Base-by-base conservation (phyloP, 2,113 vertebrate species). In the Phrynocephalus versicolor region DNA sequence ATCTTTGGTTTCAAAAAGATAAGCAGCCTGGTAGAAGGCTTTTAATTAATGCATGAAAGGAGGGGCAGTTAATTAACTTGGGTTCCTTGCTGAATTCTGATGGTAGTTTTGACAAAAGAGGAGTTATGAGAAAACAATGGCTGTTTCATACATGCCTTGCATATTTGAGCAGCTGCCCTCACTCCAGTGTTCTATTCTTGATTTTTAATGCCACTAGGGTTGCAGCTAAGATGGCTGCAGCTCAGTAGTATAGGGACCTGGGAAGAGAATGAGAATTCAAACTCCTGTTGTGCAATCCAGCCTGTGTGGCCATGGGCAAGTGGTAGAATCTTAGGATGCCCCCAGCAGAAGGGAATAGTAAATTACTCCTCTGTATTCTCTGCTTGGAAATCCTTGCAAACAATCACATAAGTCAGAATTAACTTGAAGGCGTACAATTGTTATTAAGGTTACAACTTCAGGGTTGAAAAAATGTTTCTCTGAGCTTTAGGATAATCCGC, bases 21-120 rank as follows among this genome's bases (percentile, higher is more conserved):
- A 78, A 79, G 70, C 74, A 78, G 75, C 23, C 57, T 83, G 45
- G 39, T 71, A 57, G 75, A 87, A 87, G 55, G 57, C 57, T 73
- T 87, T 79, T 79, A 87, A 73, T 78, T 82, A 41, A 75, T 57
- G 57, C 39, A 37, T 83, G 74, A 55, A 35, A 25, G 84, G 37
- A 41, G 60, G 80, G 64, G 64, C 80, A 60, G 55, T 82, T 83
- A 82, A 87, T 78, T 83, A 82, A 79, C 73, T 82, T 79, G 73
- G 55, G 62, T 83, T 70, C 81, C n/a, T 77, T 30, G 2, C 39
- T 37, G 57, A 72, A 78, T 37, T 83, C 57, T 60, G 65, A 62
- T 72, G 33, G 77, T 65, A 80, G 69, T 80, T 80, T 83, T 25
- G 70, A 60, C 23, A 74, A 85, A 73, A 65, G 23, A 73, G 19